Percentiles rank a stretch among this genome's conserved stretches.
Conservation (phyloP, 2,888 invertebrate species). For the Idaea dimidiata region DNA sequence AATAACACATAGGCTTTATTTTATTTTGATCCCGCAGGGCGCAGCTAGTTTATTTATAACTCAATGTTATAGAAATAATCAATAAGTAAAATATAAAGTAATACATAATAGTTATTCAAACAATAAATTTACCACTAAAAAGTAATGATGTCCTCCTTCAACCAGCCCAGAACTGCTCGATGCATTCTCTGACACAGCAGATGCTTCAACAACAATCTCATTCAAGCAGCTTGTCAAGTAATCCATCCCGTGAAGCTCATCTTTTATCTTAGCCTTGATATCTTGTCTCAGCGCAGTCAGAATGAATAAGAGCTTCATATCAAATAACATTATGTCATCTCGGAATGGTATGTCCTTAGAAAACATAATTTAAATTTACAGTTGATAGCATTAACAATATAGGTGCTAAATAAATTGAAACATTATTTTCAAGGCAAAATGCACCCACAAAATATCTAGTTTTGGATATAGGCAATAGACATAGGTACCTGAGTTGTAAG, state of each 20-base stretch:
- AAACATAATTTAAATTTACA: not conserved
- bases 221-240: slow-evolving; percentile 85
- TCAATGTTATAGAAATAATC: no score
- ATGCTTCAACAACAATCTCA: slow-evolving; percentile 78
- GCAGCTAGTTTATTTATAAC: no score
- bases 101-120: no score
- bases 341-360: slow-evolving; percentile 81
- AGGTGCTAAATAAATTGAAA: no score
- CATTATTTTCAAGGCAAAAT: no score
- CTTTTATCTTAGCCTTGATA: slow-evolving; percentile 83
- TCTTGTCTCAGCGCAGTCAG: slow-evolving; percentile 90
- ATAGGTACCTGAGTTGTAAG: no score
- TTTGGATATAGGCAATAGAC: no score
- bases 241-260: slow-evolving; percentile 85
- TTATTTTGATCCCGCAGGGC: no score
- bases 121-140: slow-evolving; percentile 45
- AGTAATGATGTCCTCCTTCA: slow-evolving; percentile 40
- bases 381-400: no score
- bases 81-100: no score
- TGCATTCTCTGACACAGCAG: slow-evolving; percentile 37
- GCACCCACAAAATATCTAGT: no score
- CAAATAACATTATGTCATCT: slow-evolving; percentile 89
- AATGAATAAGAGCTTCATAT: slow-evolving; percentile 93
- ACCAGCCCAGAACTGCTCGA: slow-evolving; percentile 40
- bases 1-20: no score